Conservation (phyloP, 2,888 invertebrate genomes). For the Ariolimax columbianus region DNA sequence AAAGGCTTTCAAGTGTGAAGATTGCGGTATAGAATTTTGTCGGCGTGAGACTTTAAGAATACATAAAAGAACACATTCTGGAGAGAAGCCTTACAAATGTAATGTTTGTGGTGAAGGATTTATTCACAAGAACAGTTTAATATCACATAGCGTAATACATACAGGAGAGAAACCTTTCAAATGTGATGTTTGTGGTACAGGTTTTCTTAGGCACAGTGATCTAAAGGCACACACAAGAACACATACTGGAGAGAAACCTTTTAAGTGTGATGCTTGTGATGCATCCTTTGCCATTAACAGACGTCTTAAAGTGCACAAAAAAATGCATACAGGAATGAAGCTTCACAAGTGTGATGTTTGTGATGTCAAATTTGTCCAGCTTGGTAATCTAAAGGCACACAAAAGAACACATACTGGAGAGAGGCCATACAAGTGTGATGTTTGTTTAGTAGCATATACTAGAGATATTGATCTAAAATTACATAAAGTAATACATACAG, state of each 20-base stretch:
- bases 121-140: not conserved
- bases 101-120: not conserved
- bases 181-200: not conserved
- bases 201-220: not conserved
- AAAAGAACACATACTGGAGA: not conserved
- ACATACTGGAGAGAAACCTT: constrained; percentile 3
- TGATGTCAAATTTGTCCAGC: not conserved
- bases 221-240: not conserved
- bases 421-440: constrained; percentile 5
- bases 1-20: constrained; percentile 6
- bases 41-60: not conserved
- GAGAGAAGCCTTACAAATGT: constrained; percentile 13
- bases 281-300: not conserved
- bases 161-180: not conserved
- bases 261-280: not conserved
- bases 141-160: not conserved
- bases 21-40: not conserved
- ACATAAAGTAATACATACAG: not conserved
- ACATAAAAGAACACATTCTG: not conserved
- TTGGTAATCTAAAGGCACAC: not conserved
- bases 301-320: not conserved
- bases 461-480: not conserved
- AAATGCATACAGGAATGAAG: not conserved
- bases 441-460: not conserved
- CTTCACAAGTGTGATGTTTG: not conserved